Evolutionary conservation across 2,888 invertebrate genomes (phyloP), one percentile per base, ranked within the genome.

Genomic region (Cryptocheilus praepositus): DNA sequence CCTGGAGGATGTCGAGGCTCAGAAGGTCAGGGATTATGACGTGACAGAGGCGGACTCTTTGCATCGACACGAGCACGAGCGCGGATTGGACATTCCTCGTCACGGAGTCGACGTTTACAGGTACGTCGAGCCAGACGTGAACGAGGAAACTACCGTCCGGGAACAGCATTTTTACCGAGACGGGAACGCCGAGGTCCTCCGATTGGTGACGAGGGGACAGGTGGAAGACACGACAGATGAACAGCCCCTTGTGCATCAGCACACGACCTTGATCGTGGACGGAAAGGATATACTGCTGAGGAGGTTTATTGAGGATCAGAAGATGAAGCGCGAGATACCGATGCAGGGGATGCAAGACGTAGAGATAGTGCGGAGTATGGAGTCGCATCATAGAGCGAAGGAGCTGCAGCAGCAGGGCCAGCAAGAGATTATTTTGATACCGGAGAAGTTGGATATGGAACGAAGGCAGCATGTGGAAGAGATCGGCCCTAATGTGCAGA

Each of bases 261-360:
- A 70, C 0, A 67, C 79, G 91, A 93, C 80, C 90, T 91, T 5
- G 91, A 65, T 81, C 43, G 75, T 81, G 2, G 83, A 83, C 79
- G 96, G 96, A 0, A 96, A 96, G 89, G 95, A 96, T 83, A 93
- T 96, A 73, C 89, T 96, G 2, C 93, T 96, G 92, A 92, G 94
- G 78, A 90, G 96, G 61, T 96, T 95, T 85, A 96, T 96, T 73
- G 94, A 95, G 83, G 96, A 96, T 86, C 95, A 90, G 49, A 87
- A 85, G 43, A 76, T 83, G 4, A 76, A 87, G 16, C 80, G 83
- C n/a, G 81, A 77, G 5, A 73, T 83, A 7, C 78, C 85, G 36
- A 18, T 49, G 5, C 36, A 36, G 7, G 36, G 36, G 13, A 67
- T 79, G 49, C 83, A 80, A 46, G 86, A 86, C 44, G 66, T 80